Conservation (phyloP, 2,888 invertebrate species). For the Drosophila falleni region DNA sequence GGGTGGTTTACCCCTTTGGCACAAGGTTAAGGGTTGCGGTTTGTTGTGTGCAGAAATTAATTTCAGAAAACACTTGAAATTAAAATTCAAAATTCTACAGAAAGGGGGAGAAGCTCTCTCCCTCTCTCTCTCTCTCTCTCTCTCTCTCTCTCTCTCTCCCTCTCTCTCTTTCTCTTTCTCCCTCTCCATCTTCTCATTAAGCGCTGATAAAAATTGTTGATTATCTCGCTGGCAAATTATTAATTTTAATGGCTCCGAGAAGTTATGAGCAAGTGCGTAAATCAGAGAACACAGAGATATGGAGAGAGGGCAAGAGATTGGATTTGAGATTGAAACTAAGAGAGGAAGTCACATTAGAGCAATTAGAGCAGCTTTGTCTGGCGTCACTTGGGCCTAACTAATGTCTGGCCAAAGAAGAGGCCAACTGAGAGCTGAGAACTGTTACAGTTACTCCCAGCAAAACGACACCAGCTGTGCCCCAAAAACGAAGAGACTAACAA, state of each 20-base stretch:
- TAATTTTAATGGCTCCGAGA: constrained; percentile 81
- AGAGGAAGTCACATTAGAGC: constrained; percentile 59
- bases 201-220: constrained; percentile 67
- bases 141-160: constrained; percentile 4
- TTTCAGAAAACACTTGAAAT: constrained; percentile 81
- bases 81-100: constrained; percentile 78
- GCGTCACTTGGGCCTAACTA: constrained; percentile 70
- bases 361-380: constrained; percentile 74
- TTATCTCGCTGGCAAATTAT: constrained; percentile 76
- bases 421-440: constrained; percentile 7
- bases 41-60: constrained; percentile 80
- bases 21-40: constrained; percentile 68
- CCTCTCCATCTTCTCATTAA: constrained; percentile 52
- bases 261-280: constrained; percentile 45
- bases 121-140: too few species aligned
- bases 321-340: constrained; percentile 11
- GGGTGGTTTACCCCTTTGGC: neutral
- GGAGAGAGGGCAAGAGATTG: neutral
- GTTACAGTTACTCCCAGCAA: constrained; percentile 6
- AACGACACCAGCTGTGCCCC: constrained; percentile 33
- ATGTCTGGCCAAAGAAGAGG: constrained; percentile 32
- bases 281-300: constrained; percentile 24
- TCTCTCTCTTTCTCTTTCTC: neutral
- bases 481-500: constrained; percentile 62
- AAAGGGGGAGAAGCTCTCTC: constrained; percentile 1